phyloP scores from a whole-genome alignment of 92 coral and sea anemone species.

The Diadumene lineata region DNA sequence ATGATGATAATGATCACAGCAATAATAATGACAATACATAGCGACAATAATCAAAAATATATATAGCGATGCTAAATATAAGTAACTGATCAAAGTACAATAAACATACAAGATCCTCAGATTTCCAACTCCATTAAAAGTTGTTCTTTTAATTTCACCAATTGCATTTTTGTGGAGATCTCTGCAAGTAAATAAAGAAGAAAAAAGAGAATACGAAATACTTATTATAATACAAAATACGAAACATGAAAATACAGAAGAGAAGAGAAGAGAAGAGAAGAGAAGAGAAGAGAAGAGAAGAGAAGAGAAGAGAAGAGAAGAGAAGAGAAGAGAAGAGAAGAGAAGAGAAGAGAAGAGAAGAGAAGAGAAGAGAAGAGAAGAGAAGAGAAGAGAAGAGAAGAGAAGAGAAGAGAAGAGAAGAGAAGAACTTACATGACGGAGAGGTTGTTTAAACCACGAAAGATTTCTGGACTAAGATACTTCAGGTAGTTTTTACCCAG shows the following conservation, averaged over 20 bases:
- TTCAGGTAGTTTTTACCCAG: slow-evolving; percentile 6
- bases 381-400: background rate
- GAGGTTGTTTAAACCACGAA: background rate
- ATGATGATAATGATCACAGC: background rate
- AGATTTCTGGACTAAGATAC: background rate
- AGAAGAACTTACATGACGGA: slow-evolving; percentile 2
- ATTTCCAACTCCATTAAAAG: background rate
- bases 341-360: background rate
- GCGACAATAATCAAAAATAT: too few relatives aligned
- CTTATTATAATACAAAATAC: too few relatives aligned
- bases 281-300: background rate
- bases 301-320: background rate
- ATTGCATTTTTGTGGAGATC: slow-evolving; percentile 10
- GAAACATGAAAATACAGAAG: too few relatives aligned
- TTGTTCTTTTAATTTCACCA: background rate
- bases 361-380: background rate
- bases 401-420: background rate
- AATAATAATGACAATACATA: background rate
- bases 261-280: too few relatives aligned
- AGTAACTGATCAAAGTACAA: too few relatives aligned
- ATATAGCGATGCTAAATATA: too few relatives aligned
- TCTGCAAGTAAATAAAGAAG: background rate
- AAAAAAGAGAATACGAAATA: too few relatives aligned
- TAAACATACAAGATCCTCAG: slow-evolving; percentile 7
- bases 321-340: background rate